A percentile compares a stretch with the other conserved stretches of the same genome.
These are phyloP conservation scores for Pseudomyrmex pallidus DNA, from an alignment of 1,140 invertebrate genomes.

Conservation along the genomic window DNA sequence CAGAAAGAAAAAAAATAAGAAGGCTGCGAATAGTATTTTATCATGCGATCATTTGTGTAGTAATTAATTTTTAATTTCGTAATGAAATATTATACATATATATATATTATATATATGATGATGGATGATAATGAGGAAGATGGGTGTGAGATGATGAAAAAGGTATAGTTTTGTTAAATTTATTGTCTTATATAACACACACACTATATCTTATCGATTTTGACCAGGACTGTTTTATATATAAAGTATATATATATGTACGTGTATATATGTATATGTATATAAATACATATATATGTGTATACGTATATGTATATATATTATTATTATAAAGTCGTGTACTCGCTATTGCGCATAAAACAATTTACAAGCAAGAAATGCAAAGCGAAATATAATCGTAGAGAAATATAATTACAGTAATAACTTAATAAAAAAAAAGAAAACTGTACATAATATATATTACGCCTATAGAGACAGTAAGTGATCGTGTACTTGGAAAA, in stretches of 20 bases:
- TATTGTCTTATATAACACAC: conserved; percentile 75
- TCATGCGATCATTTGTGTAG: conserved; percentile 81
- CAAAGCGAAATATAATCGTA: conserved; percentile 77
- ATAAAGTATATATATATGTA: conserved; percentile 69
- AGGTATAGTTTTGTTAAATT: conserved; percentile 81
- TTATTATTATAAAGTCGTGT: conserved; percentile 73
- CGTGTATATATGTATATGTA: conserved; percentile 71
- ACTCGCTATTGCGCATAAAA: conserved; percentile 68
- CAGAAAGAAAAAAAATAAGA: conserved; percentile 40
- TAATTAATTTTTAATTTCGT: conserved; percentile 81
- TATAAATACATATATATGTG: conserved; percentile 67
- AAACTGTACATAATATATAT: conserved; percentile 80
- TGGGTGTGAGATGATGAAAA: conserved; percentile 73
- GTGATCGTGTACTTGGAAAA: conserved; percentile 84
- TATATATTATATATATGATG: too few species aligned
- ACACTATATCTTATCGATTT: conserved; percentile 81
- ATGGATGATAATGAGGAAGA: too few species aligned
- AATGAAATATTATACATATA: conserved; percentile 64
- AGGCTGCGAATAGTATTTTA: conserved; percentile 81
- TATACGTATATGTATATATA: conserved; percentile 59
- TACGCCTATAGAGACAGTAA: conserved; percentile 84
- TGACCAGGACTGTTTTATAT: conserved; percentile 85
- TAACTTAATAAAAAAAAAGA: conserved; percentile 79
- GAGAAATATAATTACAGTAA: conserved; percentile 77
- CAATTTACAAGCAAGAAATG: conserved; percentile 55